Percentiles rank a stretch among this genome's conserved stretches.
Evolutionary conservation across 2,888 invertebrate genomes (phyloP).

Genomic region (Dasysyrphus albostriatus): DNA sequence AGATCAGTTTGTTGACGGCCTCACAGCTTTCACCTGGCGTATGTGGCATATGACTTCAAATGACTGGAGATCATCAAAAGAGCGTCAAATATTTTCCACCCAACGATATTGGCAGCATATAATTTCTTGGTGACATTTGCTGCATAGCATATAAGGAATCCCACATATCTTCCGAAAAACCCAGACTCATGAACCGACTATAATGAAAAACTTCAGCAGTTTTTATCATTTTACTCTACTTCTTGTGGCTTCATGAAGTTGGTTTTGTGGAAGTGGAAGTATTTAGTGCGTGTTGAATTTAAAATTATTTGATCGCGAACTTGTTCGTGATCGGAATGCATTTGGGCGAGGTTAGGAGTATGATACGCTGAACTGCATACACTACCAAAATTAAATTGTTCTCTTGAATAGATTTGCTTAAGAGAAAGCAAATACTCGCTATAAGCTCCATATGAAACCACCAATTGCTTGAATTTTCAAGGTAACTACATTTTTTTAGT

Average conservation of each 20-base stretch:
- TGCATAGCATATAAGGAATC: background rate
- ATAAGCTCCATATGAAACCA: slow-evolving; percentile 30
- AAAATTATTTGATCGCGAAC: slow-evolving; percentile 29
- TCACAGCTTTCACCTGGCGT: slow-evolving; percentile 55
- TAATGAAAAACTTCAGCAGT: slow-evolving; percentile 18
- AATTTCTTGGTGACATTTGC: slow-evolving; percentile 20
- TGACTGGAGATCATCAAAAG: slow-evolving; percentile 35
- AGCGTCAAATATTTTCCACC: slow-evolving; percentile 33
- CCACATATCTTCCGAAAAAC: slow-evolving; percentile 5
- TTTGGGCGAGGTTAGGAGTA: slow-evolving; percentile 43
- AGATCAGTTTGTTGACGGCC: slow-evolving; percentile 29
- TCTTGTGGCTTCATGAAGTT: background rate
- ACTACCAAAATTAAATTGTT: slow-evolving; percentile 39
- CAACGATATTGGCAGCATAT: slow-evolving; percentile 3
- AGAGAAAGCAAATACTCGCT: slow-evolving; percentile 42
- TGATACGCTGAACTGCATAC: slow-evolving; percentile 1
- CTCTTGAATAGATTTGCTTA: slow-evolving; percentile 61
- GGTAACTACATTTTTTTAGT: slow-evolving; percentile 37
- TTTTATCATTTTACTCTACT: slow-evolving; percentile 12
- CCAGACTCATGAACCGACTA: background rate
- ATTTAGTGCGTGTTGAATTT: slow-evolving; percentile 28
- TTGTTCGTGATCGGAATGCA: slow-evolving; percentile 63
- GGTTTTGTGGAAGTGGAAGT: slow-evolving; percentile 3
- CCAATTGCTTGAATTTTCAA: slow-evolving; percentile 63
- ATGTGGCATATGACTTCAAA: slow-evolving; percentile 53